Base-by-base conservation (phyloP, 2,888 invertebrate genomes). In the Tholera decimalis region DNA sequence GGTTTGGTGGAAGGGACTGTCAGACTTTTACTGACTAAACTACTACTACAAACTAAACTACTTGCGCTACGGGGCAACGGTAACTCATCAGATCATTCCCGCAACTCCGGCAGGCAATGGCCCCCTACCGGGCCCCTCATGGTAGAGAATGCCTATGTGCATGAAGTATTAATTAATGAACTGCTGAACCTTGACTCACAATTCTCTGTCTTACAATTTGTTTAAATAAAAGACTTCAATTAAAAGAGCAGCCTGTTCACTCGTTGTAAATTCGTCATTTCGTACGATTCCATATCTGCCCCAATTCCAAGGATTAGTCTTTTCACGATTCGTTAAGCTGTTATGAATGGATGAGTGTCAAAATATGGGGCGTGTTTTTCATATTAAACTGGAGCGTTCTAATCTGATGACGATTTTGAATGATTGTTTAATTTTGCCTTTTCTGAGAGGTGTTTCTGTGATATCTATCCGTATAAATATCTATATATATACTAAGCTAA, bases 291-390 rank as follows among this genome's bases (percentile, higher is more conserved):
- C 43, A 64, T 56, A 60, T 77, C 66, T 41, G 62, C 33, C 46
- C 46, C 33, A 60, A 77, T 65, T 73, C 39, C 49, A 20, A 39
- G 77, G 73, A 65, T 77, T 55, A 64, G n/a, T 73, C 59, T 77
- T 72, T 74, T 73, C 72, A 77, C 77, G 77, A 73, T 74, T 77
- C 73, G 73, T 74, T 74, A 65, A 65, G 56, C 73, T 57, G 33
- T 46, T 44, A 2, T 44, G 53, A 57, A 74, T 50, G 65, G 51
- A 43, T 56, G 18, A n/a, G 35, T 46, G 5, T 18, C 47, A 47
- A 39, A 39, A n/a, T 5, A 15, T 26, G 18, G 11, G 5, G 5
- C 30, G 22, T 50, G 54, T 55, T 75, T 60, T 59, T 35, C 28
- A 54, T 55, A 47, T 55, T 70, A 18, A 50, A 51, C n/a, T 37